phyloP scores from a whole-genome alignment of 1,140 invertebrate species.

The Aphelinus certus region DNA sequence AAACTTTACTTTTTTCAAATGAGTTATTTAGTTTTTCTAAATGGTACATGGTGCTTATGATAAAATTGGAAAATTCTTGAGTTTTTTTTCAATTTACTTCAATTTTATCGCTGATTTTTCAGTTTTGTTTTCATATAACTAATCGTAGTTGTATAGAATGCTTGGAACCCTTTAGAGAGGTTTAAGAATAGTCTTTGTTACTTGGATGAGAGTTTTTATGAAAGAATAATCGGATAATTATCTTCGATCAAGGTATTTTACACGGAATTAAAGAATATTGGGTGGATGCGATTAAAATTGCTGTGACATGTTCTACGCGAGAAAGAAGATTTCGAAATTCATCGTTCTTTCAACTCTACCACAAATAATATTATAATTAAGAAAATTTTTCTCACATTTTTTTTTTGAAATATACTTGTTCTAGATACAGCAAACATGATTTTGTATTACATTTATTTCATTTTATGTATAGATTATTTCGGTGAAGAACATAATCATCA shows the following conservation, averaged over 20 bases:
- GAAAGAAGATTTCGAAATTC: constrained; percentile 5
- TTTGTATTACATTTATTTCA: constrained; percentile 12
- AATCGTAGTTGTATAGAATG: constrained; percentile 8
- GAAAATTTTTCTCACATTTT: constrained; percentile 22
- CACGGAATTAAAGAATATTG: not conserved
- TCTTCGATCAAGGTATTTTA: constrained; percentile 2
- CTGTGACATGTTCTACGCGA: not conserved
- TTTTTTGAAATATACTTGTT: constrained; percentile 29
- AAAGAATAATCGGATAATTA: constrained; percentile 1
- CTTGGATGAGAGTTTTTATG: constrained; percentile 10
- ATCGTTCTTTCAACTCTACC: not conserved
- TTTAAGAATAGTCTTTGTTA: not conserved
- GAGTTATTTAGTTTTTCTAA: too few relatives aligned
- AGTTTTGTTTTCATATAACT: not conserved
- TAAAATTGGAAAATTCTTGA: too few relatives aligned
- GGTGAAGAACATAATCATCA: too few relatives aligned
- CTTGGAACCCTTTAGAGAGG: not conserved
- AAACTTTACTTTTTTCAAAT: too few relatives aligned
- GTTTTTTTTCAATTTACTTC: too few relatives aligned
- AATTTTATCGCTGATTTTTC: too few relatives aligned
- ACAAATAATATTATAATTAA: constrained; percentile 21
- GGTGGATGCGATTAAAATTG: constrained; percentile 9
- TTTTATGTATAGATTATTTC: not conserved
- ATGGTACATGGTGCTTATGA: too few relatives aligned
- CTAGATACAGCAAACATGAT: constrained; percentile 7